A percentile compares a stretch with the other conserved stretches of the same genome.
phyloP scores from a whole-genome alignment of 2,888 invertebrate genomes.

The Brachycybe producta region DNA sequence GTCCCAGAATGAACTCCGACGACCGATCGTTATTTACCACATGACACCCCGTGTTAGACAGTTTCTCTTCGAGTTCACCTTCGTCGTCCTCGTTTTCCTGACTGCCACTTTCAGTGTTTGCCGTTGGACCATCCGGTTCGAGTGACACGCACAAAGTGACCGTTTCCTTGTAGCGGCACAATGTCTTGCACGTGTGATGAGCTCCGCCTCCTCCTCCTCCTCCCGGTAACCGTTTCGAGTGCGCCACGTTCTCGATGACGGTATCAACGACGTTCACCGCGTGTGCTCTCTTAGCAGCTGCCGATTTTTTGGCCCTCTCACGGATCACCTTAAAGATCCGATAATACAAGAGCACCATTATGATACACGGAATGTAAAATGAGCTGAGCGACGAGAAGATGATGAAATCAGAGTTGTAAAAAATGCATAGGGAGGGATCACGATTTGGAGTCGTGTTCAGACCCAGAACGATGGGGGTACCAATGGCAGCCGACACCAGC shows the following conservation, averaged over 20 bases:
- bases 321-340: conserved; percentile 94
- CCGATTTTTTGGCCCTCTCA: conserved; percentile 66
- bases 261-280: conserved; percentile 28
- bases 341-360: conserved; percentile 96
- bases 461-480: conserved; percentile 89
- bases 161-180: conserved; percentile 12
- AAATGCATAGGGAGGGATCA: conserved; percentile 71
- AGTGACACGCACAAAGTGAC: conserved; percentile 12
- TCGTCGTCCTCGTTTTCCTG: conserved; percentile 41
- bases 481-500: conserved; percentile 89
- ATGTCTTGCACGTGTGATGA: background rate
- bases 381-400: conserved; percentile 95
- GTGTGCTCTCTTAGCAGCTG: conserved; percentile 58
- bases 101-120: conserved; percentile 74
- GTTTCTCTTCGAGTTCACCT: conserved; percentile 36
- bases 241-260: conserved; percentile 80
- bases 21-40: conserved; percentile 82
- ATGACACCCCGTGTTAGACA: conserved; percentile 50
- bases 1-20: conserved; percentile 78
- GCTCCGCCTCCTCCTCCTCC: conserved; percentile 35
- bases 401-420: conserved; percentile 96
- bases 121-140: conserved; percentile 9
- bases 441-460: conserved; percentile 84
- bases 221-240: conserved; percentile 47
- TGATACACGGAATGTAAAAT: conserved; percentile 96